Conservation (phyloP, 2,797 vertebrate genomes). For the Setipinna tenuifilis region DNA sequence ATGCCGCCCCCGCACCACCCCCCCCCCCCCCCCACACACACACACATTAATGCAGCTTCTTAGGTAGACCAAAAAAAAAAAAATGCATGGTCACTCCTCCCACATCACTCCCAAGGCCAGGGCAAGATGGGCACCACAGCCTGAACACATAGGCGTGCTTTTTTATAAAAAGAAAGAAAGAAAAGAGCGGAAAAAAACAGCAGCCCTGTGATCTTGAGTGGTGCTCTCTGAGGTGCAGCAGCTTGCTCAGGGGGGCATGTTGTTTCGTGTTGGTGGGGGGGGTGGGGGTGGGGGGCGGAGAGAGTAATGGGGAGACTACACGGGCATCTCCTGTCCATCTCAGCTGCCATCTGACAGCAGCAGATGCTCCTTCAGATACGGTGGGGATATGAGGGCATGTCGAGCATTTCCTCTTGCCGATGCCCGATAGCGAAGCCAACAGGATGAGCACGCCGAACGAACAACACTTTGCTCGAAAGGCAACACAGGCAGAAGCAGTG, state of each 20-base stretch:
- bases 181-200: not conserved
- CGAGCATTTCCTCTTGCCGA: conserved; percentile 57
- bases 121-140: not conserved
- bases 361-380: conserved; percentile 63
- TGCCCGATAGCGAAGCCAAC: conserved; percentile 55
- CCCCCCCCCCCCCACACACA: too few species aligned
- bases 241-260: conserved; percentile 4
- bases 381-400: conserved; percentile 51
- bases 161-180: not conserved
- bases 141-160: not conserved
- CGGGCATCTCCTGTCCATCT: conserved; percentile 31
- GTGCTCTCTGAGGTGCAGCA: not conserved
- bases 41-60: not conserved
- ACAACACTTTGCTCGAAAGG: too few species aligned
- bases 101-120: not conserved
- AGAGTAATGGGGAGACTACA: not conserved
- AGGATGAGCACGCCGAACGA: not conserved
- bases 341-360: conserved; percentile 56
- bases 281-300: too few species aligned
- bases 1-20: not conserved
- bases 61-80: not conserved
- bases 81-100: not conserved
- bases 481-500: not conserved
- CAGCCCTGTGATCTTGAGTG: not conserved
- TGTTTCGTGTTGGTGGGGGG: not conserved